Base-by-base conservation (phyloP, 1,140 invertebrate species). In the Calephelis virginiensis region DNA sequence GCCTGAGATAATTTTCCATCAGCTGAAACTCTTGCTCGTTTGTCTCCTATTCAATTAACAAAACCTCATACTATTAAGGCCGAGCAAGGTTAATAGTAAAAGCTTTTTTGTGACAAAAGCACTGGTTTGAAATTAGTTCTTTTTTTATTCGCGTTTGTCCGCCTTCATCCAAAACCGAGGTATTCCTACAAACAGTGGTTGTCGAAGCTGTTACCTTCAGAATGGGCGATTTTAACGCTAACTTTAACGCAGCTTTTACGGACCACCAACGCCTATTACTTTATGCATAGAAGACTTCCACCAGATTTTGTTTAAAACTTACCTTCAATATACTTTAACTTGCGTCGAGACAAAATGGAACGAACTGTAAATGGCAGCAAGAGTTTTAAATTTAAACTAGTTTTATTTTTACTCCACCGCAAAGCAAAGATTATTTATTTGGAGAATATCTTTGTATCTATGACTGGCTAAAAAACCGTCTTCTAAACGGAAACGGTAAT, bases 181-280 rank as follows among this genome's bases (percentile, higher is more conserved):
- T 61, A 13, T 12, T 49, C 13, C 11, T 28, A 59, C 53, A 59
- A 63, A 64, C 66, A 67, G 61, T 63, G 61, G 62, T 64, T 78
- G 77, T 76, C 77, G 69, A 78, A 74, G 72, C 74, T 74, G 71
- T 78, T 72, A 76, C 71, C 66, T 69, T 71, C 64, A 69, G 68
- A 78, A 78, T 73, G 70, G 76, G 60, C 74, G 72, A 78, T 78
- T 76, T 74, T 70, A 78, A 72, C 73, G 66, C 70, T 67, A 73
- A 76, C 68, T 74, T 74, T 40, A 68, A 69, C 71, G 64, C 67
- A 71, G 69, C 71, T 73, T 72, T 75, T 71, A 77, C 63, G 53
- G 53, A 37, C 53, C 53, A 72, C 68, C 70, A 68, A 69, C 68
- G 49, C 61, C 65, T 71, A 71, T 74, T 74, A 74, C 71, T 78